phyloP scores from a whole-genome alignment of 1,140 invertebrate species.

The Leptoteleia sp. region DNA sequence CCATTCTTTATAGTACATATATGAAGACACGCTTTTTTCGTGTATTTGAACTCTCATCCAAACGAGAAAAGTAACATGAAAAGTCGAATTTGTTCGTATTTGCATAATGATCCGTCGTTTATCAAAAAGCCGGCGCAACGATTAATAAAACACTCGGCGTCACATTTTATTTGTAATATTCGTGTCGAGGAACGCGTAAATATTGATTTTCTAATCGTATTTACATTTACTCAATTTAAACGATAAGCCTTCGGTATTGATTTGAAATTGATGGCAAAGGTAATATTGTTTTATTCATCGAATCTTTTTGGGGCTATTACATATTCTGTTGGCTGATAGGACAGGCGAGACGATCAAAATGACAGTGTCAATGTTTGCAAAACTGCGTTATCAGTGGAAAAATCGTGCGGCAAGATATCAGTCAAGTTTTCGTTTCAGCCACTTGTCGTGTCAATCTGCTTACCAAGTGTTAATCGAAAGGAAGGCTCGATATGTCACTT shows the following conservation, averaged over 20 bases:
- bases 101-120: constrained; percentile 22
- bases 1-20: too few relatives aligned
- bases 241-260: constrained; percentile 38
- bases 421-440: constrained; percentile 18
- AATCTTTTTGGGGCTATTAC: constrained; percentile 17
- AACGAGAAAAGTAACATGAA: too few relatives aligned
- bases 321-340: background rate
- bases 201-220: constrained; percentile 50
- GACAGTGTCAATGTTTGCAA: constrained; percentile 35
- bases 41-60: too few relatives aligned
- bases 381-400: constrained; percentile 15
- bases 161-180: constrained; percentile 26
- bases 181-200: constrained; percentile 12
- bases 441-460: too few relatives aligned
- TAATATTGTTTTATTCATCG: constrained; percentile 43
- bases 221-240: constrained; percentile 15
- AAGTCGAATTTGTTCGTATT: constrained; percentile 6
- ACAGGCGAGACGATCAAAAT: constrained; percentile 24
- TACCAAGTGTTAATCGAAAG: too few relatives aligned
- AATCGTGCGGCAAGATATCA: constrained; percentile 3
- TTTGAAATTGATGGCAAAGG: constrained; percentile 37
- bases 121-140: constrained; percentile 2
- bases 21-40: too few relatives aligned
- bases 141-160: constrained; percentile 26
- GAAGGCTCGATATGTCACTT: too few relatives aligned